Evolutionary conservation across 2,888 invertebrate species (phyloP).

Genomic region (Phaedon cochleariae): DNA sequence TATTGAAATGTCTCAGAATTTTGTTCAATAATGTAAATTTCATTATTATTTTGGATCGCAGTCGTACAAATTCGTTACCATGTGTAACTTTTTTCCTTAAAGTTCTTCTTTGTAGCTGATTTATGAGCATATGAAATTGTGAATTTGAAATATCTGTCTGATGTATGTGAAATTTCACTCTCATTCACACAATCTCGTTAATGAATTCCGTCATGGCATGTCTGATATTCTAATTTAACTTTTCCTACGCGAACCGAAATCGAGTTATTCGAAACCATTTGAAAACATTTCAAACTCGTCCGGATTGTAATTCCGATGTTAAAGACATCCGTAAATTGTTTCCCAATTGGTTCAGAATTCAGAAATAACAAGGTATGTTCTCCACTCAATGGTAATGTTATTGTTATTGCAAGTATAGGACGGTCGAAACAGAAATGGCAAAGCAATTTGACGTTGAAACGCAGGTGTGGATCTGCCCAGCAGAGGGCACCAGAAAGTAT

Average conservation of each 20-base stretch:
- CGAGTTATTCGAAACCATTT: neutral
- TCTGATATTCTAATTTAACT: neutral
- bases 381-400: conserved; percentile 14
- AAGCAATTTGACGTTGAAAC: conserved; percentile 11
- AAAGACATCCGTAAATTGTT: conserved; percentile 11
- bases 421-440: conserved; percentile 1
- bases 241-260: neutral
- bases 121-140: too few relatives aligned
- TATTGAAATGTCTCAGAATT: too few relatives aligned
- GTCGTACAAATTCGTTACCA: too few relatives aligned
- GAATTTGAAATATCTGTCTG: too few relatives aligned
- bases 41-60: too few relatives aligned
- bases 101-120: too few relatives aligned
- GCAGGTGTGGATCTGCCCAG: neutral
- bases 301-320: neutral
- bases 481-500: too few relatives aligned
- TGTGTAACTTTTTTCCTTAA: too few relatives aligned
- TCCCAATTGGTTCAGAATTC: conserved; percentile 1
- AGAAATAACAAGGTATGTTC: conserved; percentile 14
- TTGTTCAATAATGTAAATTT: too few relatives aligned
- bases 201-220: neutral
- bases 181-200: neutral
- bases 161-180: too few relatives aligned
- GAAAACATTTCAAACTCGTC: neutral
- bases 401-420: conserved; percentile 4